Evolutionary conservation across 2,797 vertebrate genomes (phyloP).

Genomic region (Chaenodraco wilsoni): DNA sequence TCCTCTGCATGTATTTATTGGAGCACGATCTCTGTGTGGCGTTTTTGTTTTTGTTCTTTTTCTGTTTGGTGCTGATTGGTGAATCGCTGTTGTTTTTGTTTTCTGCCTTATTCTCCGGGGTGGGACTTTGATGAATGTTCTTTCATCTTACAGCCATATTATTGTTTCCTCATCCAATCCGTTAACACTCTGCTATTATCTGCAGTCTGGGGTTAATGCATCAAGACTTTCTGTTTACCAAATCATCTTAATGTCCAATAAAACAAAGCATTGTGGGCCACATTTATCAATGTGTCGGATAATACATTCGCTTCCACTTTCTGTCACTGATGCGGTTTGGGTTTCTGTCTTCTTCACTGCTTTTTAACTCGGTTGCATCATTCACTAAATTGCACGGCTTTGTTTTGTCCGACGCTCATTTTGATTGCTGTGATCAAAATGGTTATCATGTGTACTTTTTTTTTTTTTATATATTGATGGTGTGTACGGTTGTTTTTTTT

Average conservation of each 20-base stretch:
- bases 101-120: constrained; percentile 34
- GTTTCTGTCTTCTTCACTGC: constrained; percentile 23
- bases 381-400: constrained; percentile 72
- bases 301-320: constrained; percentile 42
- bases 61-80: constrained; percentile 55
- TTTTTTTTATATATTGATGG: constrained; percentile 23
- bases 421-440: constrained; percentile 78
- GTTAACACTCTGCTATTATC: constrained; percentile 56
- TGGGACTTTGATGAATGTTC: constrained; percentile 53
- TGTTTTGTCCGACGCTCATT: constrained; percentile 60
- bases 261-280: constrained; percentile 55
- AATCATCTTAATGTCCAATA: constrained; percentile 9
- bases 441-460: constrained; percentile 24
- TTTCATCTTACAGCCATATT: constrained; percentile 30
- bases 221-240: constrained; percentile 5
- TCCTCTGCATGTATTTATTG: constrained; percentile 77
- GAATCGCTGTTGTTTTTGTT: constrained; percentile 6
- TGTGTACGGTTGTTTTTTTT: constrained; percentile 39
- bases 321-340: constrained; percentile 11
- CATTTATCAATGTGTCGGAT: constrained; percentile 39
- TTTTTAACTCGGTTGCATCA: constrained; percentile 19
- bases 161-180: constrained; percentile 46
- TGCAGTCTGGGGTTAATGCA: constrained; percentile 26
- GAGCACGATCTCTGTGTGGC: constrained; percentile 55
- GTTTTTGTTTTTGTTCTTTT: constrained; percentile 54